Conservation (phyloP, 2,888 invertebrate species). For the Cataglyphis cursor region DNA sequence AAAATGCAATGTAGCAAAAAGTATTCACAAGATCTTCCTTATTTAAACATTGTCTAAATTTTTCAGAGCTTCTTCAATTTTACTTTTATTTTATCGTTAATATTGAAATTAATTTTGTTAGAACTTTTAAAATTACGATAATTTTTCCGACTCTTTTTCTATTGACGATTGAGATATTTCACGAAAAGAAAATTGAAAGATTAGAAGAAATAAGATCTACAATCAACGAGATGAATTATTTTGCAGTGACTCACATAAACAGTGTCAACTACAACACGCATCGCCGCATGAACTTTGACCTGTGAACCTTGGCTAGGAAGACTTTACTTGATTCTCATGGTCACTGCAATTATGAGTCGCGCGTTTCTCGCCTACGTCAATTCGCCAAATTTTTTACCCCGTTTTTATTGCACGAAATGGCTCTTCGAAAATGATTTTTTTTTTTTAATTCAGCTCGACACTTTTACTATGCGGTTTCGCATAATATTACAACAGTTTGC, state of each 20-base stretch:
- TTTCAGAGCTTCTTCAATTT: background rate
- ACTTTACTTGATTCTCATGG: slow-evolving; percentile 67
- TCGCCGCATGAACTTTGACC: slow-evolving; percentile 66
- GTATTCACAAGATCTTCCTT: background rate
- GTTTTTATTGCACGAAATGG: background rate
- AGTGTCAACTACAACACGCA: slow-evolving; percentile 41
- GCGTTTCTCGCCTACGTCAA: background rate
- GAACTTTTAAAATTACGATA: background rate
- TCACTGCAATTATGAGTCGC: slow-evolving; percentile 30
- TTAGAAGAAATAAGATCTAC: background rate
- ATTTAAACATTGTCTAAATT: background rate
- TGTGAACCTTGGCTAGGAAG: slow-evolving; percentile 65
- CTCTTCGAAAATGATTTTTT: background rate
- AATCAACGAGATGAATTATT: slow-evolving; percentile 50
- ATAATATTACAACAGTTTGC: background rate
- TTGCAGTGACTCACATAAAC: slow-evolving; percentile 8
- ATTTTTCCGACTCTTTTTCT: background rate
- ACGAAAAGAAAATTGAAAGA: background rate
- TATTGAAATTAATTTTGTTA: background rate
- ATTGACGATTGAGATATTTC: background rate
- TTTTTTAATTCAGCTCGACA: background rate
- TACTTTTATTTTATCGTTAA: background rate
- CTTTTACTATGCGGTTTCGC: background rate
- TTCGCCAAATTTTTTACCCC: background rate
- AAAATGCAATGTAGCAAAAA: background rate